These are phyloP conservation scores for Heterohyrax brucei DNA, from an alignment of 2,797 vertebrate genomes.

Conservation along the genomic window DNA sequence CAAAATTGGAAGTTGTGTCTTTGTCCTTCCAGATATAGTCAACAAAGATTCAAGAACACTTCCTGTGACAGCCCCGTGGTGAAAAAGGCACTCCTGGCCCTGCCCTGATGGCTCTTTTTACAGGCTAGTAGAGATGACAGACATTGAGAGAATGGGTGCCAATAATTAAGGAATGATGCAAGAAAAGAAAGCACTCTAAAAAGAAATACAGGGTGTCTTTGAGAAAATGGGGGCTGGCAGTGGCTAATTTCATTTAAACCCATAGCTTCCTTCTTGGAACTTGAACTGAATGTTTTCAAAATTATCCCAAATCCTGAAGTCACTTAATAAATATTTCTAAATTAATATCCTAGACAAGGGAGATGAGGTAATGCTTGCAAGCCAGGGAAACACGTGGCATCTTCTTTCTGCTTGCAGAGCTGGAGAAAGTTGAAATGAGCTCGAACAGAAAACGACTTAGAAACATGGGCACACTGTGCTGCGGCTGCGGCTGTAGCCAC, in stretches of 20 bases:
- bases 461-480: slow-evolving; percentile 64
- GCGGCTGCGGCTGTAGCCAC: slow-evolving; percentile 71
- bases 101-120: slow-evolving; percentile 49
- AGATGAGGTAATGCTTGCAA: slow-evolving; percentile 84
- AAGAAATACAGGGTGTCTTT: slow-evolving; percentile 63
- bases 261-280: slow-evolving; percentile 73
- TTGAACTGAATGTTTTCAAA: slow-evolving; percentile 81
- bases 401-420: slow-evolving; percentile 62
- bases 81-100: background rate
- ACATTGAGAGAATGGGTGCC: background rate
- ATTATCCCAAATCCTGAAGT: slow-evolving; percentile 82
- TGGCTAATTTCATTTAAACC: slow-evolving; percentile 80
- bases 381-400: slow-evolving; percentile 72
- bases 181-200: slow-evolving; percentile 47
- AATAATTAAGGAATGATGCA: slow-evolving; percentile 60
- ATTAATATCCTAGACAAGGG: slow-evolving; percentile 80
- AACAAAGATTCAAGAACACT: slow-evolving; percentile 29
- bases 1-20: background rate
- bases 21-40: slow-evolving; percentile 52
- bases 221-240: slow-evolving; percentile 49
- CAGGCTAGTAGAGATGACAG: slow-evolving; percentile 27
- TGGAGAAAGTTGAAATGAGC: slow-evolving; percentile 75
- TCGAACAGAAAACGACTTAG: slow-evolving; percentile 66
- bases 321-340: slow-evolving; percentile 84
- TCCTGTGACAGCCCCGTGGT: background rate